Percentiles rank a stretch among this genome's conserved stretches.
These are phyloP conservation scores for Pachypanchax playfairii DNA, from an alignment of 2,113 vertebrate genomes.

Conservation along the genomic window DNA sequence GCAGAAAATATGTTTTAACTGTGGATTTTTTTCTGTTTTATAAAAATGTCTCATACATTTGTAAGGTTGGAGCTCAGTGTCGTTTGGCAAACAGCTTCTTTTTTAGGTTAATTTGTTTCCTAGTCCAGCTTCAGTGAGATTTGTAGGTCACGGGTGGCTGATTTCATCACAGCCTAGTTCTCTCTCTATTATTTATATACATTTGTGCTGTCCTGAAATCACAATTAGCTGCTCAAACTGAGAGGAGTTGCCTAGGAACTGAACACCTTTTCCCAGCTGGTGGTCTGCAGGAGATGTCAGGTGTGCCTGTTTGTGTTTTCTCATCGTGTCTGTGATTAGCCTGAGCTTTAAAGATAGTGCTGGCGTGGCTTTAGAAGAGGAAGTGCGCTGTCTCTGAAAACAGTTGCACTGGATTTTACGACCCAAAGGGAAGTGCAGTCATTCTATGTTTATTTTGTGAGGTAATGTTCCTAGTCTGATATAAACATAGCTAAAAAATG, in stretches of 20 bases:
- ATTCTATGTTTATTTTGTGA: constrained; percentile 13
- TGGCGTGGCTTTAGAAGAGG: constrained; percentile 41
- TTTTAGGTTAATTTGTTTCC: constrained; percentile 30
- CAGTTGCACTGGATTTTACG: constrained; percentile 16
- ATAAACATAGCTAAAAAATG: constrained; percentile 25
- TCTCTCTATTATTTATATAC: constrained; percentile 59
- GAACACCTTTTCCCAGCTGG: constrained; percentile 54
- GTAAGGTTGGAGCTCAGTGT: constrained; percentile 14
- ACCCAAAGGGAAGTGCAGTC: constrained; percentile 25
- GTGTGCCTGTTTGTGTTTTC: constrained; percentile 51
- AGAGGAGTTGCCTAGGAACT: constrained; percentile 68
- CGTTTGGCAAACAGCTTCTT: constrained; percentile 19
- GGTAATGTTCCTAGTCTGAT: constrained; percentile 4
- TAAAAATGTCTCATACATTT: background rate
- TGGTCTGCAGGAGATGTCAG: constrained; percentile 57
- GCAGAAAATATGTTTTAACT: background rate
- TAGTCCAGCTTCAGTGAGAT: constrained; percentile 40
- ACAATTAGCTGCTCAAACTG: constrained; percentile 63
- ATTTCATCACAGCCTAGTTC: constrained; percentile 61
- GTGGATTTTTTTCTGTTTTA: background rate
- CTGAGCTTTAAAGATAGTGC: constrained; percentile 41
- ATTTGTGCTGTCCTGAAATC: constrained; percentile 58
- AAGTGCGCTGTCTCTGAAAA: constrained; percentile 40
- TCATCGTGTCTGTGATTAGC: constrained; percentile 46
- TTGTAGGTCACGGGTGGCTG: constrained; percentile 50